Base-by-base conservation (phyloP, 2,797 vertebrate genomes). In the Nannoperca australis region DNA sequence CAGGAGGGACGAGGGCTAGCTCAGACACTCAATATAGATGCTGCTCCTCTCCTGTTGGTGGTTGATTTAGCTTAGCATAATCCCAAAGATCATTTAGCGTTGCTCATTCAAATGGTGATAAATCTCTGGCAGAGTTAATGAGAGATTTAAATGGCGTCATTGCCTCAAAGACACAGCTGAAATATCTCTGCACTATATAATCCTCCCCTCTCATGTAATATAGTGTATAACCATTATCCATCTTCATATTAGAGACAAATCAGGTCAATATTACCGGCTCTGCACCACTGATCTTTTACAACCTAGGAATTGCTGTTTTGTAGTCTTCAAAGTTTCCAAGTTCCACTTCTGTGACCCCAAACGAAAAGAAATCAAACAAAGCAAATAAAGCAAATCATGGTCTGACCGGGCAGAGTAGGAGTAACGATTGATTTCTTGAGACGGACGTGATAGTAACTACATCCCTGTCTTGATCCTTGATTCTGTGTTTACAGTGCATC, bases 21-120 rank as follows among this genome's bases (percentile, higher is more conserved):
- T 84, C 72, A 78, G 50, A 76, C 68, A 55, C 79, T 85, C 73
- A 27, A 36, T 73, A 74, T 82, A 84, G 84, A 87, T 84, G 81
- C 82, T 71, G 70, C 78, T 89, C 73, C 69, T 36, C 82, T 91
- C 88, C 91, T 89, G 89, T 91, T 92, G 87, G 74, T 80, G 85
- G 81, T 88, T 93, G 85, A 93, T 91, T 90, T 90, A 91, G 91
- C 71, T 92, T 84, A 91, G 86, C 82, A 83, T 94, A 93, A 94
- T 93, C 90, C 92, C 86, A 80, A 77, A 93, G 88, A 93, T 92
- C 91, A 89, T 93, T 93, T 91, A 90, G 81, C 34, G 17, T 79
- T 85, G 89, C 91, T 92, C 90, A 93, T 93, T 93, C 83, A 91
- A 89, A 91, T 79, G 81, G 76, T 86, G 91, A 93, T 93, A 88